Evolutionary conservation across 2,797 vertebrate species (phyloP), one percentile per base, ranked within the genome.

Genomic region (Triplophysa bombifrons): DNA sequence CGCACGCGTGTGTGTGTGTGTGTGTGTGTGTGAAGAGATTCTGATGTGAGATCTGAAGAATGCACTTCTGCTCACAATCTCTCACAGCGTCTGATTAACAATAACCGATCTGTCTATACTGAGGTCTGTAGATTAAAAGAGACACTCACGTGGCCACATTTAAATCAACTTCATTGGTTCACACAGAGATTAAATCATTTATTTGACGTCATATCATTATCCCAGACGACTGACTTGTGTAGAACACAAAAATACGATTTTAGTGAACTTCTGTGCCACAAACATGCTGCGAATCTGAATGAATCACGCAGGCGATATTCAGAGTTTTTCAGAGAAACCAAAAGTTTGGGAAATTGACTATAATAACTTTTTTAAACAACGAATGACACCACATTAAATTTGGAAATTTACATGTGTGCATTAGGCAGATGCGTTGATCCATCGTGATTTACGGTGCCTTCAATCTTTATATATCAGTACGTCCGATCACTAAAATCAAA

Each of bases 61-160:
- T 27, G 16, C 25, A 38, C 16, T 74, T 48, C 30, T n/a, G 46
- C 67, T 82, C 41, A 41, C 41, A 41, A 41, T 76, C 38, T 51
- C 41, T 61, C 75, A 20, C 56, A 65, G 34, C 13, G 46, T 74
- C 46, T 74, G 55, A 48, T 63, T 41, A 46, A 10, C 10, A 1
- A 25, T 46, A 78, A 53, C 34, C 68, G 56, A 58, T 74, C 53
- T 65, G 56, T 76, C 55, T 70, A 30, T 71, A 56, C 65, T 50
- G 48, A 50, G 16, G 7, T 51, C 14, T 17, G 48, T 17, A 51
- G 17, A 17, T 51, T 51, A 51, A 11, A 56, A 11, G 11, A 12
- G 1, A 11, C 53, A 38, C 20, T 56, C 3, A 20, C 13, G 0
- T 56, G 19, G n/a, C 3, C n/a, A 20, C 20, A 56, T 56, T 10